Evolutionary conservation across 2,797 vertebrate genomes (phyloP), one percentile per base, ranked within the genome.

Genomic region (Sebastes kiyomatsui): DNA sequence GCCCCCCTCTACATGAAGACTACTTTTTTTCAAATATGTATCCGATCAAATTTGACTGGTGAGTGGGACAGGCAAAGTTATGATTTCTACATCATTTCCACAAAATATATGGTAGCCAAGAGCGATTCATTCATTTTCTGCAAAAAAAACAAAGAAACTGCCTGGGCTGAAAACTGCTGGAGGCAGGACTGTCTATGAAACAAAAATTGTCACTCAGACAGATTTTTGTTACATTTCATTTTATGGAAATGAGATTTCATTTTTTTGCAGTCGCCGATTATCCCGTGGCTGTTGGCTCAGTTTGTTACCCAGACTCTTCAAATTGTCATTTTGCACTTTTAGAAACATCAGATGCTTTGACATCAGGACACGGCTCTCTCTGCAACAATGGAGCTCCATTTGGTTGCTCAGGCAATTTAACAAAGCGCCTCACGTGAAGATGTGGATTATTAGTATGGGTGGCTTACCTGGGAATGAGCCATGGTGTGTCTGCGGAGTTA

Each of bases 161-260:
- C 70, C 58, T 30, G 56, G 23, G 38, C 22, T 81, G 62, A 83
- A 54, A 73, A 73, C 42, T 70, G 75, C 83, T 87, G 58, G 42
- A 79, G 81, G 84, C 79, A 56, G 13, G 59, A 65, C 58, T 46
- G 60, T 77, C 75, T 67, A 6, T 67, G 74, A 82, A 83, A 80
- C 77, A 84, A 70, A 81, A 87, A 86, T 38, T 67, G 66, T 76
- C 69, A 71, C 69, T 79, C 75, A 78, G 65, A 62, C 77, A 84
- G 52, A 82, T 87, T 79, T 84, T 84, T 79, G 81, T 86, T 75
- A 73, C 81, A 81, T 88, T 87, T 89, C 72, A 78, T 87, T 90
- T 88, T 82, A 91, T 85, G 87, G 77, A 90, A 88, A 93, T 86
- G 28, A 83, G 75, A 84, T 80, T 87, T 75, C 16, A 58, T 80